Conservation (phyloP, 2,797 vertebrate genomes). For the Acestrorhynchus altus region DNA sequence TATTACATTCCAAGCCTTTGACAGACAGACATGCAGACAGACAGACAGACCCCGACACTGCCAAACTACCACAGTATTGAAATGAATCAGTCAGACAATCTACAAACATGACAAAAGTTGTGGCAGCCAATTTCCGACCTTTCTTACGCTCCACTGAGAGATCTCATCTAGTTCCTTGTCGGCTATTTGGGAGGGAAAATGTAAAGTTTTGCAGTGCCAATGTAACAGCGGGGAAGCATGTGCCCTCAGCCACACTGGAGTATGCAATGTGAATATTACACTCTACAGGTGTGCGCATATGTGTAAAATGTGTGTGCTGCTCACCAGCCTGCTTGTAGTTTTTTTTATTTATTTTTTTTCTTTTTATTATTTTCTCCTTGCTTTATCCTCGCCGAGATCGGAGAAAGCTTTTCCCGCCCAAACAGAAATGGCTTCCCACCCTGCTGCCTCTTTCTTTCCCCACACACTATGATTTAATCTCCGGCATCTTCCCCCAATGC, state of each 20-base stretch:
- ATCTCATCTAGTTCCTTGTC: constrained; percentile 36
- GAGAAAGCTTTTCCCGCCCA: constrained; percentile 42
- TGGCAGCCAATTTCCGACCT: constrained; percentile 44
- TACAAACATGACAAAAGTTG: constrained; percentile 43
- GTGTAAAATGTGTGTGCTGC: background rate
- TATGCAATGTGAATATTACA: background rate
- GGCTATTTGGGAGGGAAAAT: constrained; percentile 30
- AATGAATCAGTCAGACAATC: constrained; percentile 44
- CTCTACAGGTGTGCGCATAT: constrained; percentile 3
- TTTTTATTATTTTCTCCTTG: background rate
- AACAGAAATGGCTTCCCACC: constrained; percentile 35
- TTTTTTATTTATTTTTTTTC: too few species aligned
- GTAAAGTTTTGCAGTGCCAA: constrained; percentile 34
- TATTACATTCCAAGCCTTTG: background rate
- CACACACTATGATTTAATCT: constrained; percentile 74
- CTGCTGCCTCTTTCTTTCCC: constrained; percentile 54
- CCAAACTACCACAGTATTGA: constrained; percentile 32
- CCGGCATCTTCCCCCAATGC: constrained; percentile 62
- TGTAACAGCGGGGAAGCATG: constrained; percentile 6
- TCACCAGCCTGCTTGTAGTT: background rate
- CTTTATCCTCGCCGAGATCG: constrained; percentile 47
- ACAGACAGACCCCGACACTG: background rate
- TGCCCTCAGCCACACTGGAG: constrained; percentile 28
- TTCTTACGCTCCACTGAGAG: constrained; percentile 32
- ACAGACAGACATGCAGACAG: background rate